Conservation (phyloP, 2,888 invertebrate genomes). For the Ochropleura plecta region DNA sequence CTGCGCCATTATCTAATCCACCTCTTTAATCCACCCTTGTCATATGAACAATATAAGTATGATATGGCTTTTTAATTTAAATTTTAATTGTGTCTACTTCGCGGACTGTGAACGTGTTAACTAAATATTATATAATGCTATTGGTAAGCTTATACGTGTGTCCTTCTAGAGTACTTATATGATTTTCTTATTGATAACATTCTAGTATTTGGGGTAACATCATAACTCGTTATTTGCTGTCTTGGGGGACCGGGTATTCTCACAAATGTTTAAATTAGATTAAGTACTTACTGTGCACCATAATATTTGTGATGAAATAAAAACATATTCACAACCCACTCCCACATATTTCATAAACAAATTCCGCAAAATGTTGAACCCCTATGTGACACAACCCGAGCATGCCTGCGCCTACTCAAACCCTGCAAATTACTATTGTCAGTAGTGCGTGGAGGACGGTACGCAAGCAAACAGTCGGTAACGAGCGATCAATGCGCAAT, state of each 20-base stretch:
- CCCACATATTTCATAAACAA: neutral
- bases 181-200: no score
- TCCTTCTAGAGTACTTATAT: no score
- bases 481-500: slow-evolving; percentile 80
- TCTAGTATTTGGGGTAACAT: no score
- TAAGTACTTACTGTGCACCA: no score
- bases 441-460: slow-evolving; percentile 42
- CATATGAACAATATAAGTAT: no score
- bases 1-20: neutral
- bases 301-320: no score
- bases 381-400: neutral
- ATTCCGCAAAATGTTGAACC: slow-evolving; percentile 4
- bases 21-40: no score
- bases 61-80: no score
- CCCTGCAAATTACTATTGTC: slow-evolving; percentile 53
- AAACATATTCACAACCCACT: no score
- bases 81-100: neutral
- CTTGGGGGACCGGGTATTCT: no score
- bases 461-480: slow-evolving; percentile 62
- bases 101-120: neutral
- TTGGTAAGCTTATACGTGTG: neutral
- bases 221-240: no score
- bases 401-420: slow-evolving; percentile 33
- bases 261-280: no score
- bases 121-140: neutral